These are phyloP conservation scores for Beroe ovata DNA, from an alignment of 37 sponge, comb jelly and placozoan genomes.

Conservation along the genomic window DNA sequence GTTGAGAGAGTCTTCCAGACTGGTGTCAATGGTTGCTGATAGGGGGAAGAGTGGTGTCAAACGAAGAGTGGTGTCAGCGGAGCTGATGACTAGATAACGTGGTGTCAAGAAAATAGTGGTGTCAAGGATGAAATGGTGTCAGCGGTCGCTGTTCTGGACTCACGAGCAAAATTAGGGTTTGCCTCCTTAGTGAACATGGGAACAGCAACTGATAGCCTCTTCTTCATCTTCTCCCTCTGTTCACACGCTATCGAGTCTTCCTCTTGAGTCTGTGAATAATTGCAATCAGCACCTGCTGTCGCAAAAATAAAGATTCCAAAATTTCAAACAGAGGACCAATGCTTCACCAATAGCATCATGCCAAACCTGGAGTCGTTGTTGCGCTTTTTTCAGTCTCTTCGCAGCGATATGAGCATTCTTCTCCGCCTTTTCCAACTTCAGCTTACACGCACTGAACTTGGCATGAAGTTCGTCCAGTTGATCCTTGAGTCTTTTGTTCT, in stretches of 20 bases:
- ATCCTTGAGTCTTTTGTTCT: not conserved
- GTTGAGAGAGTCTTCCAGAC: not conserved
- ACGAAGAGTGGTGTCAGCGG: too few species aligned
- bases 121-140: too few species aligned
- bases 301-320: too few species aligned
- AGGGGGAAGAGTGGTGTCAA: too few species aligned
- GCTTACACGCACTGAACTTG: slow-evolving; percentile 10
- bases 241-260: not conserved
- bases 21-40: slow-evolving; percentile 1
- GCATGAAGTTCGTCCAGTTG: slow-evolving; percentile 26
- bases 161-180: not conserved
- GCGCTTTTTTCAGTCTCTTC: slow-evolving; percentile 7
- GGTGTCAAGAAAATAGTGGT: too few species aligned
- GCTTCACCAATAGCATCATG: too few species aligned
- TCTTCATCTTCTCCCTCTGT: not conserved
- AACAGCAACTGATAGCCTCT: slow-evolving; percentile 4
- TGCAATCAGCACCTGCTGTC: too few species aligned
- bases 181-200: slow-evolving; percentile 41
- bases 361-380: slow-evolving; percentile 10
- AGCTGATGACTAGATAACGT: too few species aligned
- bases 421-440: not conserved
- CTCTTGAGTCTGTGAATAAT: not conserved
- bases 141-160: not conserved
- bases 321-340: too few species aligned
- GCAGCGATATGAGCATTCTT: not conserved